Base-by-base conservation (phyloP, 2,797 vertebrate species). In the Anniella stebbinsi region DNA sequence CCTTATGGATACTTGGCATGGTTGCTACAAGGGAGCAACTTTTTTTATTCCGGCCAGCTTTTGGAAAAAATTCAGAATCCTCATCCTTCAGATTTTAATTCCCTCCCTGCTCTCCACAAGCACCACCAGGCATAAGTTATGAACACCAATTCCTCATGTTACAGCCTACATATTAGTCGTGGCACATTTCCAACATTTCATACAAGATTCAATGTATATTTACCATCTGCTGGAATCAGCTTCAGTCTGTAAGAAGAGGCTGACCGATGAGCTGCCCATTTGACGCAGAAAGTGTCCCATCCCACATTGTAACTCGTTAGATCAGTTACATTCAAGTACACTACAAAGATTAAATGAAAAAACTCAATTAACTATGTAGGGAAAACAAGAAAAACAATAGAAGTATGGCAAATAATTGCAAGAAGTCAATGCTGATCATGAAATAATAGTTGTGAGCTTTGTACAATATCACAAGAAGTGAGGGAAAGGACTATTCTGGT, bases 231-330 rank as follows among this genome's bases (percentile, higher is more conserved):
- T 9, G 99, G 99, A 92, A 97, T 97, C 73, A 99, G 97, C 72
- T 98, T 98, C 91, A 99, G 97, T 94, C 99, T 98, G 97, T 99
- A 99, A 1, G 99, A 99, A 0, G 98, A 98, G 21, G 99, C 99
- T 5, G 98, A 97, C 3, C 99, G 93, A 93, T 99, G 99, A 93
- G 99, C 96, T 0, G 97, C 97, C 99, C 99, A 99, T 86, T 97
- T 98, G 93, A 99, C 96, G 95, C 99, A 99, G 96, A 99, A 98
- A 30, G 96, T 97, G 95, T 99, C 98, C 94, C 98, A 99, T 80
- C 96, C 98, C 0, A 98, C 95, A 70, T 98, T 95, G 92, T 98
- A 98, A 21, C 97, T 98, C 96, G 97, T 98, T 67, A 99, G 95
- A 95, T 98, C 98, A 91, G 98, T 98, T 86, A 99, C 98, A 41